phyloP scores from a whole-genome alignment of 1,140 invertebrate species.

The Trichoplusia ni region DNA sequence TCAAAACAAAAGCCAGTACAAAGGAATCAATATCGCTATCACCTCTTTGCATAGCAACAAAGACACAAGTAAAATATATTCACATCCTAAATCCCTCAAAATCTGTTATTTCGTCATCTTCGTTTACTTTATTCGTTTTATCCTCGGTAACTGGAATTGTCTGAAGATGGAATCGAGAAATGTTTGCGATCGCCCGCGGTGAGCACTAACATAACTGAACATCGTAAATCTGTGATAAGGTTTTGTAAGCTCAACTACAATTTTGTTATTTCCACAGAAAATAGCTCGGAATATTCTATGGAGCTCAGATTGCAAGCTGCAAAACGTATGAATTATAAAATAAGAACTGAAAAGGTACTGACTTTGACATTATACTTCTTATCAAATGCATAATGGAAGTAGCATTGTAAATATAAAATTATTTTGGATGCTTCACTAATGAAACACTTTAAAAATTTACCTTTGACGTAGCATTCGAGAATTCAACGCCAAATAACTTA shows the following conservation, averaged over 20 bases:
- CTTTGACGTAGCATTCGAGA: slow-evolving; percentile 4
- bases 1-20: neutral
- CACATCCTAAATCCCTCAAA: slow-evolving; percentile 2
- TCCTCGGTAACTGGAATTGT: slow-evolving; percentile 18
- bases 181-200: slow-evolving; percentile 12
- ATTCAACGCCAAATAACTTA: slow-evolving; percentile 3
- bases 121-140: slow-evolving; percentile 16
- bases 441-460: neutral
- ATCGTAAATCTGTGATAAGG: slow-evolving; percentile 23
- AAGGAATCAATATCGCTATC: neutral
- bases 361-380: no score
- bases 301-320: no score
- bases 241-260: slow-evolving; percentile 4
- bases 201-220: slow-evolving; percentile 23
- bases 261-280: neutral
- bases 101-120: slow-evolving; percentile 7
- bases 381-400: no score
- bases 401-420: no score
- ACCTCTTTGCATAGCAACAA: neutral
- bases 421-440: no score
- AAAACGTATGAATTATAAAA: no score
- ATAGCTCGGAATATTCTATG: neutral
- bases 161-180: slow-evolving; percentile 11
- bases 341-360: no score
- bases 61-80: neutral